Evolutionary conservation across 2,888 invertebrate genomes (phyloP).

Genomic region (Thereva nobilitata): DNA sequence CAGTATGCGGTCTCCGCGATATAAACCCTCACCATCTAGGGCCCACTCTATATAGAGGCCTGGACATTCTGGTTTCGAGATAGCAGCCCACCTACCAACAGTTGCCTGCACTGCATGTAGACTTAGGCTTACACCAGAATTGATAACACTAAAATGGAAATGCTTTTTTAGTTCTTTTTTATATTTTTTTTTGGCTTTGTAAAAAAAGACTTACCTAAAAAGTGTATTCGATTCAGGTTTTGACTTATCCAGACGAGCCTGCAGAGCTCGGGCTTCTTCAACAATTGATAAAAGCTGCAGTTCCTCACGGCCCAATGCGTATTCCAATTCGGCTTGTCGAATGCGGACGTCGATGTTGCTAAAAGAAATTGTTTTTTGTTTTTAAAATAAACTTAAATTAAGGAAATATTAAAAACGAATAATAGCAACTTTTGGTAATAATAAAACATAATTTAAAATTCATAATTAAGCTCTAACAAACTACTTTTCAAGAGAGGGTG

Average conservation of each 20-base stretch:
- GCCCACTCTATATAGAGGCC: constrained; percentile 82
- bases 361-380: constrained; percentile 47
- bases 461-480: no score
- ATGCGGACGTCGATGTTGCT: constrained; percentile 89
- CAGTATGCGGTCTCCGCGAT: constrained; percentile 74
- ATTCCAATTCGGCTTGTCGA: constrained; percentile 88
- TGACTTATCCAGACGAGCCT: constrained; percentile 75
- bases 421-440: not conserved
- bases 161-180: not conserved
- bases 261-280: constrained; percentile 80
- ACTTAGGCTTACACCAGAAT: constrained; percentile 59
- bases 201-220: constrained; percentile 60
- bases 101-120: constrained; percentile 71
- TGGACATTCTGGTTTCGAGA: constrained; percentile 66
- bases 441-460: no score
- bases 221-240: constrained; percentile 62
- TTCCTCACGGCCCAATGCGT: constrained; percentile 85
- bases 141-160: constrained; percentile 49
- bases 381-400: not conserved
- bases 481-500: no score
- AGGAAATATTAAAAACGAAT: constrained; percentile 2
- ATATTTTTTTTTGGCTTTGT: not conserved
- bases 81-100: constrained; percentile 74
- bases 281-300: constrained; percentile 80
- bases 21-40: constrained; percentile 73